These are phyloP conservation scores for Subanguina moxae DNA, from an alignment of 1,140 invertebrate species.

Conservation along the genomic window DNA sequence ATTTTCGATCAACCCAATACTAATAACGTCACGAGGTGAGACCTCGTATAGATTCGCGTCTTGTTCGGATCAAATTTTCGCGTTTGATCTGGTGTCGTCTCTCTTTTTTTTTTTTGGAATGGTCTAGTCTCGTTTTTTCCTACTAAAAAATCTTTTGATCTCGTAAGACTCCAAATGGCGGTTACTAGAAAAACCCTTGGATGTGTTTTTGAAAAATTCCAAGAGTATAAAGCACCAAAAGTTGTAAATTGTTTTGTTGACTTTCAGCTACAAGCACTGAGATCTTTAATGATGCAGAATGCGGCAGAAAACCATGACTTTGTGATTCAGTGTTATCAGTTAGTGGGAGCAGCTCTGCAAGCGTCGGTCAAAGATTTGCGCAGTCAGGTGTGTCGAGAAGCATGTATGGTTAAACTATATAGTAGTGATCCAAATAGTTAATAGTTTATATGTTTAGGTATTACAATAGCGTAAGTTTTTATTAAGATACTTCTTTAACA, in stretches of 20 bases:
- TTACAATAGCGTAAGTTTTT: slow-evolving; percentile 71
- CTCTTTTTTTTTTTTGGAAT: too few relatives aligned
- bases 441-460: slow-evolving; percentile 50
- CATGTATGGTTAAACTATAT: slow-evolving; percentile 64
- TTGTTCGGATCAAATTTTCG: too few relatives aligned
- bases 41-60: too few relatives aligned
- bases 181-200: too few relatives aligned
- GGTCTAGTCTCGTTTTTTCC: too few relatives aligned
- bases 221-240: background rate
- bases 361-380: slow-evolving; percentile 81
- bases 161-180: too few relatives aligned
- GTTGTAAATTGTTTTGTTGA: background rate
- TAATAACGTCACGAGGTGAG: too few relatives aligned
- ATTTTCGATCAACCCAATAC: too few relatives aligned
- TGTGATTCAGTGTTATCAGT: slow-evolving; percentile 72
- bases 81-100: too few relatives aligned
- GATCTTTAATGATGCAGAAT: slow-evolving; percentile 66
- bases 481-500: background rate
- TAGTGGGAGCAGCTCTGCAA: slow-evolving; percentile 75
- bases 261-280: slow-evolving; percentile 37
- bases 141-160: too few relatives aligned
- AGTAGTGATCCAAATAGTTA: too few relatives aligned
- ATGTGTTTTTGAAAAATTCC: too few relatives aligned
- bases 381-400: slow-evolving; percentile 84
- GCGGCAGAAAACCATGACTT: slow-evolving; percentile 75